A percentile compares a stretch with the other conserved stretches of the same genome.
These are phyloP conservation scores for Drosophila mojavensis DNA, from an alignment of 1,140 invertebrate species.

Conservation along the genomic window DNA sequence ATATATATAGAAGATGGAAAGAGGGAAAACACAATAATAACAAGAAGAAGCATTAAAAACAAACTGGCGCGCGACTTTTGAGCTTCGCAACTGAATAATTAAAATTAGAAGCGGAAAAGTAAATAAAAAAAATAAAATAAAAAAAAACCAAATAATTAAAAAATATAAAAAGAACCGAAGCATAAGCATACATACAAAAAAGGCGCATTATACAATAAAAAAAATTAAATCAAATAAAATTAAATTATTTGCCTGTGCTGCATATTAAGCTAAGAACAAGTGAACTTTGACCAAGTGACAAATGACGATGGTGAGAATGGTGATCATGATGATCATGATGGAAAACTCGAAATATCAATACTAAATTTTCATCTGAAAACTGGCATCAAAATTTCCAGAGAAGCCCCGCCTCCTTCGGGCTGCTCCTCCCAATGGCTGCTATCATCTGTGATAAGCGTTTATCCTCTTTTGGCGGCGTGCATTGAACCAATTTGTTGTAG, in stretches of 20 bases:
- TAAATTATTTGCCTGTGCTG: constrained; percentile 40
- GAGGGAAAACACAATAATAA: constrained; percentile 37
- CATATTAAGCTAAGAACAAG: constrained; percentile 39
- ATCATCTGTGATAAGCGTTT: constrained; percentile 43
- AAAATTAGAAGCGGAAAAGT: constrained; percentile 82
- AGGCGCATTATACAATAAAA: constrained; percentile 78
- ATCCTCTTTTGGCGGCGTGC: constrained; percentile 64
- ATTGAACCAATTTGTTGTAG: constrained; percentile 74
- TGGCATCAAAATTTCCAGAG: background rate
- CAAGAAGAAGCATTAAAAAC: constrained; percentile 49
- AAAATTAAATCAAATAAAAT: background rate
- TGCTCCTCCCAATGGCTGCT: constrained; percentile 4
- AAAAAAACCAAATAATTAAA: constrained; percentile 63
- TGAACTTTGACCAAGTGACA: constrained; percentile 76
- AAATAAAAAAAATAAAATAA: constrained; percentile 54
- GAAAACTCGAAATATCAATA: background rate
- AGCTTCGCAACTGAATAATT: constrained; percentile 80
- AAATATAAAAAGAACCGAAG: constrained; percentile 57
- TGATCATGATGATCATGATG: constrained; percentile 28
- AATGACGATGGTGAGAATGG: background rate
- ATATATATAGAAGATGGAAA: constrained; percentile 12
- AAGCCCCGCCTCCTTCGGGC: background rate
- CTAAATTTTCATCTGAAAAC: background rate
- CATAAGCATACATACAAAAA: constrained; percentile 48
- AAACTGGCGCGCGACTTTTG: constrained; percentile 77